Percentiles rank a stretch among this genome's conserved stretches.
Conservation (phyloP, 2,113 vertebrate species). For the Tautogolabrus adspersus region DNA sequence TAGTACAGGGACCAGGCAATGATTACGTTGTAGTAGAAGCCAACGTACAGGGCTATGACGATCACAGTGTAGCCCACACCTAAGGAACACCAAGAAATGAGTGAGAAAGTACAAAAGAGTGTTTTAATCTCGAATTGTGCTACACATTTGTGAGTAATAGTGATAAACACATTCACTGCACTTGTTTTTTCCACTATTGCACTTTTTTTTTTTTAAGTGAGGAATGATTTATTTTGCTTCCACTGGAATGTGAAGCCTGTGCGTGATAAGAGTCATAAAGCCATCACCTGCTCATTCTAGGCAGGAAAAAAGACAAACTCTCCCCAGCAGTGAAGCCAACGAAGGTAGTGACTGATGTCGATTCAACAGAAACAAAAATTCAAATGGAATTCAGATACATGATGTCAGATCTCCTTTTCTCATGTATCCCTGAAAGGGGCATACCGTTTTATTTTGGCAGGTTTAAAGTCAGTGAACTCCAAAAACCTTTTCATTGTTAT, state of each 20-base stretch:
- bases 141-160: too few relatives aligned
- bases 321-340: conserved; percentile 46
- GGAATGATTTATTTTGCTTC: conserved; percentile 33
- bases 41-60: conserved; percentile 96
- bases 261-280: conserved; percentile 56
- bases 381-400: not conserved
- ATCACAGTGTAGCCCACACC: conserved; percentile 98
- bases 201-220: not conserved
- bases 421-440: not conserved
- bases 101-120: not conserved
- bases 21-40: conserved; percentile 99
- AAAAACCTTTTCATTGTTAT: not conserved
- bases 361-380: conserved; percentile 5
- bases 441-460: not conserved
- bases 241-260: conserved; percentile 46
- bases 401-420: not conserved
- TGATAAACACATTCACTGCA: too few relatives aligned
- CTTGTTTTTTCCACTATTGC: not conserved
- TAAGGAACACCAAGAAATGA: conserved; percentile 56
- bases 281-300: conserved; percentile 45
- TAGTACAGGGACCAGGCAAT: conserved; percentile 99
- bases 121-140: not conserved
- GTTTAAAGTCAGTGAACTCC: not conserved
- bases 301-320: conserved; percentile 52
- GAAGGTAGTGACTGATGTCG: conserved; percentile 42